A percentile compares a stretch with the other conserved stretches of the same genome.
Conservation (phyloP, 2,888 invertebrate genomes). For the Lasioglossum morio region DNA sequence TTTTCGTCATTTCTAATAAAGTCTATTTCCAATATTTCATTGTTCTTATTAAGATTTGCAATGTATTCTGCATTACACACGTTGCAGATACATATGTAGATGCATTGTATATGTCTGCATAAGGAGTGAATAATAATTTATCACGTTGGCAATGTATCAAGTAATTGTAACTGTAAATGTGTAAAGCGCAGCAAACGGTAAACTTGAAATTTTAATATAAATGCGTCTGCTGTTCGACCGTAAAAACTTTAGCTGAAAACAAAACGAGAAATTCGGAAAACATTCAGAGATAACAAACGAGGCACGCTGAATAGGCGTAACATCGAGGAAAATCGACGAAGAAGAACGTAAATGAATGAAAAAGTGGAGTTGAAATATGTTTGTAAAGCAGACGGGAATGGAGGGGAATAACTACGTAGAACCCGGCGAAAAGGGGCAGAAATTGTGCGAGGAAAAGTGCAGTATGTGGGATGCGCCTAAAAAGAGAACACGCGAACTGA, state of each 20-base stretch:
- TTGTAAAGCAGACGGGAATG: slow-evolving; percentile 30
- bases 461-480: slow-evolving; percentile 43
- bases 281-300: slow-evolving; percentile 27
- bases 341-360: slow-evolving; percentile 44
- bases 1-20: neutral
- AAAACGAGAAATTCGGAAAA: slow-evolving; percentile 39
- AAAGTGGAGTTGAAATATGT: slow-evolving; percentile 54
- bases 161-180: neutral
- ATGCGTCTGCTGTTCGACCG: slow-evolving; percentile 48
- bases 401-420: slow-evolving; percentile 24
- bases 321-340: slow-evolving; percentile 33
- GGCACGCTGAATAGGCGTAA: slow-evolving; percentile 35
- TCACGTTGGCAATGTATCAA: neutral
- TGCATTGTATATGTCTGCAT: neutral
- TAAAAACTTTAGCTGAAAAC: slow-evolving; percentile 81
- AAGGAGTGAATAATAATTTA: neutral
- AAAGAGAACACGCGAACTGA: slow-evolving; percentile 50
- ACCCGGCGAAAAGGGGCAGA: slow-evolving; percentile 37
- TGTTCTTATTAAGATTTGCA: neutral
- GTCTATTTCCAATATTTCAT: neutral
- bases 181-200: neutral
- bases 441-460: slow-evolving; percentile 46
- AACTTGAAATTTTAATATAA: slow-evolving; percentile 18
- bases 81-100: too few relatives aligned
- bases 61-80: too few relatives aligned